phyloP scores from a whole-genome alignment of 2,888 invertebrate genomes.

The Leptinotarsa juncta region DNA sequence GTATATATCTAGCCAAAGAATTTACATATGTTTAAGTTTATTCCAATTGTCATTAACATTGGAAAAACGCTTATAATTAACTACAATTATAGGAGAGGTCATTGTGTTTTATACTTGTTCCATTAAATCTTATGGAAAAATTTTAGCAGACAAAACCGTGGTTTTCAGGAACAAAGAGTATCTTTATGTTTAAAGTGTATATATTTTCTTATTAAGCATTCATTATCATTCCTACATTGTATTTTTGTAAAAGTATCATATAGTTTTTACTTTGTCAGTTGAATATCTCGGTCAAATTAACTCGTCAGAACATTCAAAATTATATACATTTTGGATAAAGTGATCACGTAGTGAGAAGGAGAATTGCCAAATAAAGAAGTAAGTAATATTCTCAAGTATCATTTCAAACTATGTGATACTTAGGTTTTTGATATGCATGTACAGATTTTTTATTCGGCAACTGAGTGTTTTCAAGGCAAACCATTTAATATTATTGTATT shows the following conservation, averaged over 20 bases:
- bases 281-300: too few relatives aligned
- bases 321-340: too few relatives aligned
- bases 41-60: too few relatives aligned
- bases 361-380: too few relatives aligned
- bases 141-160: background rate
- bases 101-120: background rate
- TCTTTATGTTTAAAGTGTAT: constrained; percentile 10
- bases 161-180: background rate
- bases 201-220: background rate
- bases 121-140: background rate
- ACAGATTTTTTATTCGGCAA: constrained; percentile 10
- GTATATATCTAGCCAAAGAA: too few relatives aligned
- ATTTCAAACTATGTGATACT: background rate
- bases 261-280: background rate
- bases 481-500: background rate
- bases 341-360: too few relatives aligned
- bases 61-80: too few relatives aligned
- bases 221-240: background rate
- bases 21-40: too few relatives aligned
- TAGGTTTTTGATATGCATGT: background rate
- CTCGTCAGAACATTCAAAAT: too few relatives aligned
- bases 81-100: too few relatives aligned
- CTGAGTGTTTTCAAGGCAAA: background rate
- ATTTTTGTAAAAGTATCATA: background rate
- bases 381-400: too few relatives aligned